phyloP scores from a whole-genome alignment of 2,888 invertebrate genomes.

The Vesta saturnalis region DNA sequence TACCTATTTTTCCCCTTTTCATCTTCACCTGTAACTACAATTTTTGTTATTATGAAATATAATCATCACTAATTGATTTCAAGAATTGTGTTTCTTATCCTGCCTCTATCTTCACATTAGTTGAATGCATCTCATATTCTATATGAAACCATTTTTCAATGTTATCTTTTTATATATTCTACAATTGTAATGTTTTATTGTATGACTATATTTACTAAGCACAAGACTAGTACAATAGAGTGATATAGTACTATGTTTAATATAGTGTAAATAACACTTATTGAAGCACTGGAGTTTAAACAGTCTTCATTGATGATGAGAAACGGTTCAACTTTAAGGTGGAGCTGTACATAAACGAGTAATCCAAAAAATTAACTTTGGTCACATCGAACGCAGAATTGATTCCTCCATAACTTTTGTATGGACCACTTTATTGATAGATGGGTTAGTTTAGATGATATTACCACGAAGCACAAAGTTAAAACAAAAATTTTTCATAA shows the following conservation, averaged over 20 bases:
- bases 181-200: background rate
- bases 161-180: no score
- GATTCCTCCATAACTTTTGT: background rate
- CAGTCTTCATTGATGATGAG: background rate
- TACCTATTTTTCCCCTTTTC: background rate
- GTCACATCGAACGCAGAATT: background rate
- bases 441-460: background rate
- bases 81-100: background rate
- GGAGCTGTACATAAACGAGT: background rate
- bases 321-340: no score
- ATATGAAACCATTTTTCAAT: no score
- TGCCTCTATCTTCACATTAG: no score
- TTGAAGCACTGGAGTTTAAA: background rate
- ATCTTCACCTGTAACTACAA: background rate
- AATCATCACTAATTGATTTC: background rate
- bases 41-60: background rate
- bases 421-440: background rate
- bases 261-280: background rate
- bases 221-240: background rate
- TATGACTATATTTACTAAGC: no score
- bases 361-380: background rate
- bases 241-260: background rate
- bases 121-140: no score
- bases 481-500: no score
- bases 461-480: background rate